Conservation (phyloP, 2,113 vertebrate species). For the Oostethus manadensis region DNA sequence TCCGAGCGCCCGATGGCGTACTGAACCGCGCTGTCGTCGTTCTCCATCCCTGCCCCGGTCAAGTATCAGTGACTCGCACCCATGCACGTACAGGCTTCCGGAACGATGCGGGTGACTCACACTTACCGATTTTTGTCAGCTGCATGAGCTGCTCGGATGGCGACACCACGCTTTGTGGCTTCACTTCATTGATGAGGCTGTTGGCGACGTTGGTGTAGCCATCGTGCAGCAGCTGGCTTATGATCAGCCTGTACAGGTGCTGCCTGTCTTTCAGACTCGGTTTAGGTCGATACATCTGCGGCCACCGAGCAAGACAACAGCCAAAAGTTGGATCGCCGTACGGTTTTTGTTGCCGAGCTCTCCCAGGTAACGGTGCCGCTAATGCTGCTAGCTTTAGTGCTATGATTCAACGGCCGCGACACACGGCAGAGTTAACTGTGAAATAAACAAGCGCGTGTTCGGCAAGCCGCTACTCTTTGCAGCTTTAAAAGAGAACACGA, state of each 20-base stretch:
- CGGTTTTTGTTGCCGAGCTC: too few relatives aligned
- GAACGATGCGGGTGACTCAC: neutral
- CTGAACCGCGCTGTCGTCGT: constrained; percentile 91
- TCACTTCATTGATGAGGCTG: constrained; percentile 90
- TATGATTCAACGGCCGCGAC: too few relatives aligned
- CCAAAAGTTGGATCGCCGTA: neutral
- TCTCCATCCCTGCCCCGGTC: constrained; percentile 85
- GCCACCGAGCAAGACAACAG: neutral
- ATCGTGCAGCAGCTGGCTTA: constrained; percentile 96
- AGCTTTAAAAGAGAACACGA: too few relatives aligned
- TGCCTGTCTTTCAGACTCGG: constrained; percentile 94
- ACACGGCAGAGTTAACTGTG: too few relatives aligned
- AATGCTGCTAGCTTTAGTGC: too few relatives aligned
- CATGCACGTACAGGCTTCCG: neutral
- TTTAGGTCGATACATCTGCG: constrained; percentile 89
- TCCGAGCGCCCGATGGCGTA: constrained; percentile 97
- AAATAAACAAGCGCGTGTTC: too few relatives aligned
- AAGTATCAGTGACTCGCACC: neutral
- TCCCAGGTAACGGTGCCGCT: too few relatives aligned
- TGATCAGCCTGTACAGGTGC: constrained; percentile 94
- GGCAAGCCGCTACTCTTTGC: too few relatives aligned
- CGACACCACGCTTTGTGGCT: constrained; percentile 87
- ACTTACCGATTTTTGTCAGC: constrained; percentile 88
- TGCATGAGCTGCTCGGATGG: constrained; percentile 97
- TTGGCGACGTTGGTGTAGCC: constrained; percentile 95